Base-by-base conservation (phyloP, 2,797 vertebrate genomes). In the Cephalopachus bancanus region DNA sequence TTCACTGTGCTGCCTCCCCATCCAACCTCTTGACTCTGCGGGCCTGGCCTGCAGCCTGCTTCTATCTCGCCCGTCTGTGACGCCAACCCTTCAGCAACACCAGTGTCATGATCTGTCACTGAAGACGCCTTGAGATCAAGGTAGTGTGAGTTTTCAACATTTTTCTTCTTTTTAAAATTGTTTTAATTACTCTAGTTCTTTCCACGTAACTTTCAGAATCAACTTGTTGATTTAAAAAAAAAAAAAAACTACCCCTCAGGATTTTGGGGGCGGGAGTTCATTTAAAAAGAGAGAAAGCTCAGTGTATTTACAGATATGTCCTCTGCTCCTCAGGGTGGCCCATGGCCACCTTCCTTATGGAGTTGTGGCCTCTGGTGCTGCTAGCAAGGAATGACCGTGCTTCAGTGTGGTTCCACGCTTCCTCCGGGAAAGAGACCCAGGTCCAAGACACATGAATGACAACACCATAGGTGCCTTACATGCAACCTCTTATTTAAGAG, bases 361-460 rank as follows among this genome's bases (percentile, higher is more conserved):
- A 79, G 16, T 64, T 8, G 1, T 6, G 14, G 67, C 4, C 7
- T 24, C 60, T 26, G 76, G 22, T 5, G 7, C 37, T 53, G 60
- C 22, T 5, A 37, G 75, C 44, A 44, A 44, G 44, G 44, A 44
- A 44, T 44, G 44, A 44, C 44, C 44, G 44, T 44, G 44, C 44
- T 44, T 44, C 44, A 44, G 44, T 44, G 44, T 44, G 11, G 49
- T 26, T 17, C 37, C 55, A 55, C 17, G 33, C n/a, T 28, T n/a
- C 69, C 49, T 19, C 3, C 0, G 0, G 1, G 14, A 76, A 12
- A 37, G 44, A 14, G 44, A 8, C 75, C 12, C 30, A 14, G 10
- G 11, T 7, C 65, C 6, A 10, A 49, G 10, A 24, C 5, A 10
- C 16, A 7, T 3, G 10, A 49, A 7, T 10, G 15, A 16, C 8